These are phyloP conservation scores for Gonocerus acuteangulatus DNA, from an alignment of 2,888 invertebrate species.

Conservation along the genomic window DNA sequence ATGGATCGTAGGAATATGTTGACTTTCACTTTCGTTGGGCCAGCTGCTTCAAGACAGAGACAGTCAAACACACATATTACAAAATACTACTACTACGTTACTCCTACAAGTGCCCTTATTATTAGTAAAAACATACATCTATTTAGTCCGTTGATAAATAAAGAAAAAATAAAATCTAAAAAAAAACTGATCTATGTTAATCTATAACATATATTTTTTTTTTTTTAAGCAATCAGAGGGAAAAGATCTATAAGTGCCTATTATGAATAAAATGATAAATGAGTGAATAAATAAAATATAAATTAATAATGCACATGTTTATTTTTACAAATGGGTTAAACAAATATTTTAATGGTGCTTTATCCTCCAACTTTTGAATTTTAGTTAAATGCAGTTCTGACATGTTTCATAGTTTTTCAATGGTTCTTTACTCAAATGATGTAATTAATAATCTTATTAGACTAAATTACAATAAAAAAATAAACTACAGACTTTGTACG, in stretches of 20 bases:
- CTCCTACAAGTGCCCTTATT: constrained; percentile 17
- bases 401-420: constrained; percentile 24
- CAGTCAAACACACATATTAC: constrained; percentile 30
- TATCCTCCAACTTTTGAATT: constrained; percentile 22
- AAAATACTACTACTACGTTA: constrained; percentile 21
- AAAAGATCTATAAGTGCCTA: no score
- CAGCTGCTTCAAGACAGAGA: constrained; percentile 34
- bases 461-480: no score
- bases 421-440: background rate
- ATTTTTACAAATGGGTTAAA: no score
- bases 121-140: constrained; percentile 7
- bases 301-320: no score
- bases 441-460: no score
- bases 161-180: no score
- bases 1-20: constrained; percentile 95
- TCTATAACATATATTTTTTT: no score
- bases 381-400: constrained; percentile 9
- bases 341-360: constrained; percentile 4
- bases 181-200: no score
- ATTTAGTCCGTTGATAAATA: background rate
- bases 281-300: no score
- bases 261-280: no score
- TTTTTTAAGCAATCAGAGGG: no score
- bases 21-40: constrained; percentile 76
- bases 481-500: no score